Base-by-base conservation (phyloP, 2,888 invertebrate species). In the Ectemnius lituratus region DNA sequence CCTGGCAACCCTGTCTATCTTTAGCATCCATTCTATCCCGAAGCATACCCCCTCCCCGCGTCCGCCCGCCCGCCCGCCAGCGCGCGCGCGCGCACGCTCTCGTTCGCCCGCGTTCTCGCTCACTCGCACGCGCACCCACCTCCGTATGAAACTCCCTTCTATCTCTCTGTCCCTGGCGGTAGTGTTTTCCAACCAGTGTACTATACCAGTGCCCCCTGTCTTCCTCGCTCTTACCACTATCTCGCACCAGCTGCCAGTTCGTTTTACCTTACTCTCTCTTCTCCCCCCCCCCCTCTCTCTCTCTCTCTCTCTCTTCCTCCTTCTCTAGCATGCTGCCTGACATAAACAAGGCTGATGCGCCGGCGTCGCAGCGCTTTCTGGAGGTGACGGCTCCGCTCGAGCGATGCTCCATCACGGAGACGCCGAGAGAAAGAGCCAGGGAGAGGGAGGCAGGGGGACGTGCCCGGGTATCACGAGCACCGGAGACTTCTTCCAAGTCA, bases 1-100 rank as follows among this genome's bases (percentile, higher is more conserved):
- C 89, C 90, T 88, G 89, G 90, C 89, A 90, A 90, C 89, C 87
- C 90, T 89, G 86, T 88, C 90, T 90, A 90, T 89, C 90, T 90
- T 90, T 90, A 90, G 89, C 88, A 87, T 86, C 83, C 84, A 79
- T 85, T 87, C 83, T 79, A 79, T 79, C 69, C 76, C 37, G 37
- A 37, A 37, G 37, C 75, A 73, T 23, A 23, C 23, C 75, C 64
- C 79, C 64, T 69, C 67, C 72, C 66, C 63, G 67, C 63, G 64
- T 60, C 59, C 67, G 60, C 62, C 49, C 49, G 59, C 69, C n/a
- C n/a, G n/a, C n/a, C n/a, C n/a, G n/a, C n/a, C n/a, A n/a, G n/a
- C n/a, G n/a, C n/a, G n/a, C n/a, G n/a, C n/a, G n/a, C n/a, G n/a
- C n/a, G n/a, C n/a, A n/a, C n/a, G n/a, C n/a, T n/a, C n/a, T n/a